Conservation (phyloP, 1,140 invertebrate species). For the Pachypeltis micranthus region DNA sequence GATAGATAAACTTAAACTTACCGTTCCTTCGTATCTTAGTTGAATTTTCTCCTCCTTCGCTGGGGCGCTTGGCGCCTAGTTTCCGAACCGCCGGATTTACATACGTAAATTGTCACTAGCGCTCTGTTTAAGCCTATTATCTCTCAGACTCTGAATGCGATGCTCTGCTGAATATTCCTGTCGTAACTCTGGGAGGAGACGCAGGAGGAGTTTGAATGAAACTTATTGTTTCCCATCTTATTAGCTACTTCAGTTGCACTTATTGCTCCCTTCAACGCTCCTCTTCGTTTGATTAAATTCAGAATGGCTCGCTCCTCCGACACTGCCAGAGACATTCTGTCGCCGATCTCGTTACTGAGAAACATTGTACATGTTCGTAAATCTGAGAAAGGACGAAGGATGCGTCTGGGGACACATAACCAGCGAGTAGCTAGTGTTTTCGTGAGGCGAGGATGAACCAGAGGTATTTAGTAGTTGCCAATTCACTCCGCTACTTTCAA, state of each 20-base stretch:
- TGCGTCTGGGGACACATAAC: too few relatives aligned
- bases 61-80: not conserved
- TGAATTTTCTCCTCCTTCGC: not conserved
- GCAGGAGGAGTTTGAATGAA: not conserved
- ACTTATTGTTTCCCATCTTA: constrained; percentile 6
- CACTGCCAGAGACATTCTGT: too few relatives aligned
- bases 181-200: not conserved
- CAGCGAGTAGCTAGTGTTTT: too few relatives aligned
- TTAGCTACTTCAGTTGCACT: not conserved
- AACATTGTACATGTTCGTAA: too few relatives aligned
- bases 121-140: not conserved
- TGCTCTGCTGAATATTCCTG: not conserved
- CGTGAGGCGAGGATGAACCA: too few relatives aligned
- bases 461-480: too few relatives aligned
- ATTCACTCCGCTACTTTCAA: too few relatives aligned
- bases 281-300: not conserved
- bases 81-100: constrained; percentile 1
- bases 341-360: too few relatives aligned
- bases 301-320: too few relatives aligned
- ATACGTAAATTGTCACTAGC: constrained; percentile 6
- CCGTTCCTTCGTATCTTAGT: constrained; percentile 3
- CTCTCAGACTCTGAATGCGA: not conserved
- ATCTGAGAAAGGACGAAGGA: too few relatives aligned
- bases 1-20: constrained; percentile 8
- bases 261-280: not conserved